Percentiles rank a stretch among this genome's conserved stretches.
phyloP scores from a whole-genome alignment of 1,140 invertebrate species.

The Drosophila ironensis region DNA sequence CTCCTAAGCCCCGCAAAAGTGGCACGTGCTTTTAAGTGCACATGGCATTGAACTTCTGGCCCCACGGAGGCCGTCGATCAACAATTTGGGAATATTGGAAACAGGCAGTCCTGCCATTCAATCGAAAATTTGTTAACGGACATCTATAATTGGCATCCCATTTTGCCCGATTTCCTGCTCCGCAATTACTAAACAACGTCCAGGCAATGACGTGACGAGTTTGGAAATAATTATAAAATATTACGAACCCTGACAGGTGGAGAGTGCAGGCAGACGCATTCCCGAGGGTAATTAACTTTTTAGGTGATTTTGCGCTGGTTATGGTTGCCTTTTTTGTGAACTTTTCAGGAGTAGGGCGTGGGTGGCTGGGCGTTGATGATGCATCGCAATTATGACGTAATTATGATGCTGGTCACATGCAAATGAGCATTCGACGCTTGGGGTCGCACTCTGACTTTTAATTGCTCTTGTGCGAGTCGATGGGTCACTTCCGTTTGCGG shows the following conservation, averaged over 20 bases:
- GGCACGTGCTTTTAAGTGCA: constrained; percentile 4
- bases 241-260: constrained; percentile 26
- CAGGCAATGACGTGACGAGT: constrained; percentile 15
- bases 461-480: constrained; percentile 43
- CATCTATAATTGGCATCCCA: constrained; percentile 38
- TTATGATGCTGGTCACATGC: constrained; percentile 60
- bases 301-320: constrained; percentile 23
- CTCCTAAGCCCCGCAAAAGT: not conserved
- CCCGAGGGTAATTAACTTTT: constrained; percentile 53
- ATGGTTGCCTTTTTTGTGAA: constrained; percentile 4
- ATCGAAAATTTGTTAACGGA: constrained; percentile 31
- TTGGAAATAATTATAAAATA: constrained; percentile 51
- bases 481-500: constrained; percentile 23
- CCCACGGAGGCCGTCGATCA: constrained; percentile 44
- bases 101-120: constrained; percentile 56
- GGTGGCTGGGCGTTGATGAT: constrained; percentile 8
- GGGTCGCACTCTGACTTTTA: constrained; percentile 41
- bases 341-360: not conserved
- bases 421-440: constrained; percentile 44
- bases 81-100: constrained; percentile 55
- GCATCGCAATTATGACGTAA: constrained; percentile 60
- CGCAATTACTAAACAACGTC: not conserved
- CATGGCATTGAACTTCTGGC: constrained; percentile 62
- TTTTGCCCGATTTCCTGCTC: constrained; percentile 7
- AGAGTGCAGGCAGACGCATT: constrained; percentile 15